These are phyloP conservation scores for Drosophila bifasciata DNA, from an alignment of 1,140 invertebrate species.

Conservation along the genomic window DNA sequence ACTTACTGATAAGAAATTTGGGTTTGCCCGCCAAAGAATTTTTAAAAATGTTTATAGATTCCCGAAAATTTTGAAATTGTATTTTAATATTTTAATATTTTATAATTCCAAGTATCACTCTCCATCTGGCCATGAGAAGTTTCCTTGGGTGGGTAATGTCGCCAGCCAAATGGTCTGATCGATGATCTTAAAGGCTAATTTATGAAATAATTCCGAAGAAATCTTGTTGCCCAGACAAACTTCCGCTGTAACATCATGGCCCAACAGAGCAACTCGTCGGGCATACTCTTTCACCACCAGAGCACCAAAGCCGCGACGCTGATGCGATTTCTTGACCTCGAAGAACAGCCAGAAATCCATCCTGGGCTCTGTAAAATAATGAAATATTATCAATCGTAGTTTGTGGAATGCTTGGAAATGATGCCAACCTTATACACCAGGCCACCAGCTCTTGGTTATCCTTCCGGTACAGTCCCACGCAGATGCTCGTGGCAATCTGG, in stretches of 20 bases:
- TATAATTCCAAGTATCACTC: too few relatives aligned
- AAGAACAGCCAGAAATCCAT: conserved; percentile 53
- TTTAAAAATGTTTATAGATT: too few relatives aligned
- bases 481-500: conserved; percentile 53
- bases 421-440: conserved; percentile 73
- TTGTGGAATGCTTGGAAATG: too few relatives aligned
- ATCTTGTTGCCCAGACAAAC: conserved; percentile 61
- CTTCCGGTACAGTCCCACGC: conserved; percentile 61
- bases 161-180: conserved; percentile 53
- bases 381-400: neutral
- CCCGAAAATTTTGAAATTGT: too few relatives aligned
- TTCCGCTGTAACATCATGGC: conserved; percentile 66
- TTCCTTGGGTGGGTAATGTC: conserved; percentile 15
- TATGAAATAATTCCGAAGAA: conserved; percentile 61
- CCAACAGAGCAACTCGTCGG: conserved; percentile 38
- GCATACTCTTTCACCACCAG: conserved; percentile 42
- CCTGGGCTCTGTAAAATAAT: conserved; percentile 42
- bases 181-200: conserved; percentile 47
- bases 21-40: too few relatives aligned
- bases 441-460: conserved; percentile 59
- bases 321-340: conserved; percentile 46
- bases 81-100: too few relatives aligned
- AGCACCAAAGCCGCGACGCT: conserved; percentile 55
- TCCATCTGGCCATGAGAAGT: conserved; percentile 48
- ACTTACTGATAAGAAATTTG: too few relatives aligned